Evolutionary conservation across 1,140 invertebrate species (phyloP).

Genomic region (Drosophila sproati): DNA sequence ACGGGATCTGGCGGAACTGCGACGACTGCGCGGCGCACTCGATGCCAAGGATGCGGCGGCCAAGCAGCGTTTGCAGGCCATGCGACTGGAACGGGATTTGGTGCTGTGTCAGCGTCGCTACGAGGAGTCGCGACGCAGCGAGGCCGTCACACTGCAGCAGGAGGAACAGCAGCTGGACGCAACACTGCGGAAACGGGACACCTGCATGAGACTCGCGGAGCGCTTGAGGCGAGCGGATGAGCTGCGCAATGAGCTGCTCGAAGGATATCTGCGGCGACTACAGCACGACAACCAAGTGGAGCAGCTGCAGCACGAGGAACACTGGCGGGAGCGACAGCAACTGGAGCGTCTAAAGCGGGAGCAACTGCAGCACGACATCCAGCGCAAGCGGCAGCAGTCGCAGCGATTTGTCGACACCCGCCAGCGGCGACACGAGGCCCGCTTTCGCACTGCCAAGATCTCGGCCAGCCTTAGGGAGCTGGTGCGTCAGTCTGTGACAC

Average conservation of each 20-base stretch:
- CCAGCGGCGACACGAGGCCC: conserved; percentile 63
- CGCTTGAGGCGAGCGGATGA: conserved; percentile 73
- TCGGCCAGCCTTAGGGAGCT: conserved; percentile 80
- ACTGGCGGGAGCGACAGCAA: conserved; percentile 74
- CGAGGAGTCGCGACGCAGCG: conserved; percentile 70
- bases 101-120: conserved; percentile 62
- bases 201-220: conserved; percentile 66
- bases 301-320: conserved; percentile 80
- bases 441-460: conserved; percentile 76
- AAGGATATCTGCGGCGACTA: conserved; percentile 69
- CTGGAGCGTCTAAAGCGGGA: conserved; percentile 62
- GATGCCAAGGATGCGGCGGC: conserved; percentile 70
- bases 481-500: conserved; percentile 77
- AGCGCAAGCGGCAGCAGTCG: conserved; percentile 61
- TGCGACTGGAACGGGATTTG: conserved; percentile 69
- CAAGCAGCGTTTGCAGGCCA: conserved; percentile 59
- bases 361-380: conserved; percentile 70
- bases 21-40: conserved; percentile 60
- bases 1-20: conserved; percentile 68
- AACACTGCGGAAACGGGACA: conserved; percentile 69
- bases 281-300: conserved; percentile 79
- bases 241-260: conserved; percentile 63
- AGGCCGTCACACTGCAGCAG: conserved; percentile 69
- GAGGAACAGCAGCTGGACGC: conserved; percentile 78
- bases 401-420: conserved; percentile 73